Evolutionary conservation across 2,888 invertebrate genomes (phyloP).

Genomic region (Drosophila eohydei): DNA sequence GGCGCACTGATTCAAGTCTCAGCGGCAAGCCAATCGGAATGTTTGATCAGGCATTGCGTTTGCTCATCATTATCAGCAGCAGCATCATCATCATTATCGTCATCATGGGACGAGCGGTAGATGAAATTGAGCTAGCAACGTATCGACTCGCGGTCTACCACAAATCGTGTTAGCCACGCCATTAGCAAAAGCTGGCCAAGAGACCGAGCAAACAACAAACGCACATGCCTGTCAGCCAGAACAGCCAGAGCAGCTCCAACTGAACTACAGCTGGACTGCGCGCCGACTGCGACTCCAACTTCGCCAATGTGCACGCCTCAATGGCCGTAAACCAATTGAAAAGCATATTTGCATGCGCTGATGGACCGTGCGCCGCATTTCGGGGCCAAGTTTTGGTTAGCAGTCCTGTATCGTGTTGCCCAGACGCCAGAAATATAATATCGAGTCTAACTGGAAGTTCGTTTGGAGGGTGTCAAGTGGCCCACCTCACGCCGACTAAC

Average conservation of each 20-base stretch:
- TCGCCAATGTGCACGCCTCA: constrained; percentile 63
- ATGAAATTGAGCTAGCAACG: constrained; percentile 39
- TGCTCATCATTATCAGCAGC: constrained; percentile 40
- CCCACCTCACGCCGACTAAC: constrained; percentile 8
- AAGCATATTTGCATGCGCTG: constrained; percentile 79
- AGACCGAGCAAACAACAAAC: constrained; percentile 49
- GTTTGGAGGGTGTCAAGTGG: constrained; percentile 58
- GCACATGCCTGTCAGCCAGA: constrained; percentile 36
- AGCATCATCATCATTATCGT: neutral
- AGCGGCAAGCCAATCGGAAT: constrained; percentile 65
- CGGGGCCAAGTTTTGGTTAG: constrained; percentile 27
- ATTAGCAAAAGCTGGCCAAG: constrained; percentile 75
- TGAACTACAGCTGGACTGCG: neutral
- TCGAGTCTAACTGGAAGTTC: constrained; percentile 55
- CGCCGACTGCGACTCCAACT: constrained; percentile 6
- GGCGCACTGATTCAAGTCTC: constrained; percentile 34
- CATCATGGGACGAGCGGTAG: neutral
- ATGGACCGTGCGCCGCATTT: constrained; percentile 63
- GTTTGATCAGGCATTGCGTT: constrained; percentile 74
- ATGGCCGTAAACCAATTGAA: constrained; percentile 78
- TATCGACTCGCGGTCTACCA: constrained; percentile 56
- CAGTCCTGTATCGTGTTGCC: constrained; percentile 41
- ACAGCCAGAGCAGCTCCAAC: neutral
- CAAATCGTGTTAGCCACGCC: constrained; percentile 79
- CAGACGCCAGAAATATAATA: constrained; percentile 71